Percentiles rank a stretch among this genome's conserved stretches.
These are phyloP conservation scores for Pogonophryne albipinna DNA, from an alignment of 2,797 vertebrate genomes.

Conservation along the genomic window DNA sequence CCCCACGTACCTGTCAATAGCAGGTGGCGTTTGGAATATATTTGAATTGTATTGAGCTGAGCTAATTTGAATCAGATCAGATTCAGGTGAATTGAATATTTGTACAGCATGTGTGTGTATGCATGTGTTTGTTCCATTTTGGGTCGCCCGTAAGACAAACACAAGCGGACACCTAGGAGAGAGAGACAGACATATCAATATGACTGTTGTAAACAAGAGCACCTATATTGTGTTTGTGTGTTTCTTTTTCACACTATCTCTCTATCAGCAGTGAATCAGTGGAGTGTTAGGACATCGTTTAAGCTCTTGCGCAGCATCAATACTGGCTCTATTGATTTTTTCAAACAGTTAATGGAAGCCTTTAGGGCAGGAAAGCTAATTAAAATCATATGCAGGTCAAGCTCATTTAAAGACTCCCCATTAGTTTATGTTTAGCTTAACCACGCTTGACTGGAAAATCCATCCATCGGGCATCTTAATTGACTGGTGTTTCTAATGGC, in stretches of 20 bases:
- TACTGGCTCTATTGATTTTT: constrained; percentile 83
- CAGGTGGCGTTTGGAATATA: constrained; percentile 8
- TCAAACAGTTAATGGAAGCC: constrained; percentile 87
- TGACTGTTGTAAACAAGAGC: constrained; percentile 63
- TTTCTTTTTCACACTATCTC: constrained; percentile 45
- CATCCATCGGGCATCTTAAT: constrained; percentile 82
- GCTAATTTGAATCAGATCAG: constrained; percentile 32
- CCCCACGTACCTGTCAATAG: constrained; percentile 2
- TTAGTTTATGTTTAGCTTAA: constrained; percentile 87
- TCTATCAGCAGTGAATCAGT: constrained; percentile 74
- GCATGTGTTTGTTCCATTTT: constrained; percentile 29
- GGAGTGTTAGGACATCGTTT: constrained; percentile 80
- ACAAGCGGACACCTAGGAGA: constrained; percentile 36
- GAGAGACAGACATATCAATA: constrained; percentile 51
- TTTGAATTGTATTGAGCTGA: constrained; percentile 20
- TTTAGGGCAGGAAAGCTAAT: constrained; percentile 86
- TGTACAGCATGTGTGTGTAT: constrained; percentile 3
- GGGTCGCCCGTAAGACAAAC: constrained; percentile 40
- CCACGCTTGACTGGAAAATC: constrained; percentile 84
- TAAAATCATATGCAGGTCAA: constrained; percentile 88
- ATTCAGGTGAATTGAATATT: constrained; percentile 34
- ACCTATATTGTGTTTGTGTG: constrained; percentile 37
- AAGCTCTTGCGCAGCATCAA: constrained; percentile 77
- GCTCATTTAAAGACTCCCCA: constrained; percentile 86
- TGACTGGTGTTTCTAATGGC: constrained; percentile 84